These are phyloP conservation scores for Drosophila baimaii DNA, from an alignment of 1,140 invertebrate species.

Conservation along the genomic window DNA sequence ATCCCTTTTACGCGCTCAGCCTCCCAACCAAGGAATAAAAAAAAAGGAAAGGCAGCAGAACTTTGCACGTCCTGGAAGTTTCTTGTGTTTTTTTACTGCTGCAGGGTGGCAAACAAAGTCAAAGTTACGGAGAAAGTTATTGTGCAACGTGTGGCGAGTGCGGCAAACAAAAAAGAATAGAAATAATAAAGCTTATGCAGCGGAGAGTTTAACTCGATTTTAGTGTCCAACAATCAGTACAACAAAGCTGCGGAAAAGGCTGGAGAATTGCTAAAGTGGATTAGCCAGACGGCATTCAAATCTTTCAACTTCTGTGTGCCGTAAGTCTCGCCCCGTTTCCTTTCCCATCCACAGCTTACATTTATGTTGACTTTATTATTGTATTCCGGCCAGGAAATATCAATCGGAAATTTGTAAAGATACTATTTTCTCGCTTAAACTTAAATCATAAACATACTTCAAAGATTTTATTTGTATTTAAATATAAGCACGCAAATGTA, in stretches of 20 bases:
- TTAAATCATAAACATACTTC: too few relatives aligned
- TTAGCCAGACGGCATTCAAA: slow-evolving; percentile 63
- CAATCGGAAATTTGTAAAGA: too few relatives aligned
- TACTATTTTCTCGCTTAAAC: too few relatives aligned
- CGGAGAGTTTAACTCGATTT: slow-evolving; percentile 79
- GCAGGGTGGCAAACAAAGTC: slow-evolving; percentile 68
- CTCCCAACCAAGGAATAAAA: slow-evolving; percentile 29
- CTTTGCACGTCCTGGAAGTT: slow-evolving; percentile 61
- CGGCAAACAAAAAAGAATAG: slow-evolving; percentile 53
- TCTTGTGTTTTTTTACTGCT: slow-evolving; percentile 38
- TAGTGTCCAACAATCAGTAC: slow-evolving; percentile 77
- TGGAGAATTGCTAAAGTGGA: slow-evolving; percentile 67
- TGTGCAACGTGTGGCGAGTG: slow-evolving; percentile 73
- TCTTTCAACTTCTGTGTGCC: slow-evolving; percentile 62
- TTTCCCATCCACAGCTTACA: neutral
- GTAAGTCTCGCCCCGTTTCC: too few relatives aligned
- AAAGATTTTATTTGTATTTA: neutral
- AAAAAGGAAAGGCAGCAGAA: slow-evolving; percentile 13
- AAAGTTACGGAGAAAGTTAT: slow-evolving; percentile 76
- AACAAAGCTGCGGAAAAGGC: slow-evolving; percentile 45
- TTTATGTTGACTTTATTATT: neutral
- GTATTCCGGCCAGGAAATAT: neutral
- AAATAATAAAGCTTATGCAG: slow-evolving; percentile 24
- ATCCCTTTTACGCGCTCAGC: slow-evolving; percentile 60
- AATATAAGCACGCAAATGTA: neutral